Conservation (phyloP, 2,888 invertebrate genomes). For the Crossocerus cetratus region DNA sequence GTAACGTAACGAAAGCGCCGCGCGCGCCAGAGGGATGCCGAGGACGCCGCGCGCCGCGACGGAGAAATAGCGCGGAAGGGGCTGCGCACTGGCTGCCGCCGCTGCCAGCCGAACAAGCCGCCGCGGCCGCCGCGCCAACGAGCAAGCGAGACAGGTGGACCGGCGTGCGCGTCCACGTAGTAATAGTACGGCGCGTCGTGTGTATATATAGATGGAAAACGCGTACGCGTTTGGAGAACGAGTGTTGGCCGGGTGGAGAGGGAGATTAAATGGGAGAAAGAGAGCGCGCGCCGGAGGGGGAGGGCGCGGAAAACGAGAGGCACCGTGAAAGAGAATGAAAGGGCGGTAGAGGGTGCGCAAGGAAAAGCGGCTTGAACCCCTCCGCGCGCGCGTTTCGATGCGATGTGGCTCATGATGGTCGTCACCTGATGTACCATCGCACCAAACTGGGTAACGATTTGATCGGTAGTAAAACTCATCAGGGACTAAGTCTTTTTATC, state of each 20-base stretch:
- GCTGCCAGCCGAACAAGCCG: slow-evolving; percentile 16
- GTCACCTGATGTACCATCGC: no score
- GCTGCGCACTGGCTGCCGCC: not conserved
- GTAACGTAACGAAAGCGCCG: slow-evolving; percentile 41
- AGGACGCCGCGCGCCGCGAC: not conserved
- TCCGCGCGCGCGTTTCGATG: no score
- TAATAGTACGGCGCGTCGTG: slow-evolving; percentile 25
- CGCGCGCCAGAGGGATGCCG: slow-evolving; percentile 37
- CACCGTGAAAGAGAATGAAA: not conserved
- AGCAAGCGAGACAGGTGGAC: slow-evolving; percentile 35
- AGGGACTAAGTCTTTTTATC: no score
- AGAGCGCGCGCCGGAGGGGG: not conserved
- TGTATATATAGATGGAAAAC: not conserved
- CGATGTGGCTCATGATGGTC: no score
- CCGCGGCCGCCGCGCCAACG: no score
- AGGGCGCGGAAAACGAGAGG: not conserved
- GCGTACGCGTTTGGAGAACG: not conserved
- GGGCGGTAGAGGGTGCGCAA: not conserved
- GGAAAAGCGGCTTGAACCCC: not conserved
- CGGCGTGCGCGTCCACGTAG: slow-evolving; percentile 35
- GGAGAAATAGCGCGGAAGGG: slow-evolving; percentile 14
- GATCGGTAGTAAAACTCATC: no score
- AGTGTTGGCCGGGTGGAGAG: not conserved
- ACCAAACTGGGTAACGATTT: no score
- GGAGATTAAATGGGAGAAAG: slow-evolving; percentile 2